Percentiles rank a stretch among this genome's conserved stretches.
Conservation (phyloP, 2,888 invertebrate species). For the Brachypalpus laphriformis region DNA sequence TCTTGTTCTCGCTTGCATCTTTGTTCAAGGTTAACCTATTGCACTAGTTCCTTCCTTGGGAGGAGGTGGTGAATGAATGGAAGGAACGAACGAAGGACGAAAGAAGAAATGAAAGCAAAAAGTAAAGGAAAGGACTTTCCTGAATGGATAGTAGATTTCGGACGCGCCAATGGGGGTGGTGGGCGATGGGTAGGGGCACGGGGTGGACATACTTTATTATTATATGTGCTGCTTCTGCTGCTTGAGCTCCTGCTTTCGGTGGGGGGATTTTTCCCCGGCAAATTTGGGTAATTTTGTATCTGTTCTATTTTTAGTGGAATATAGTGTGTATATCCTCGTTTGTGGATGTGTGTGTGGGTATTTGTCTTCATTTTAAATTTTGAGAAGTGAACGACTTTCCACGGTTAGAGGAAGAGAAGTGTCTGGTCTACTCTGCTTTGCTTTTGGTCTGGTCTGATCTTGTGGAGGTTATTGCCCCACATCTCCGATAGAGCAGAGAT, state of each 20-base stretch:
- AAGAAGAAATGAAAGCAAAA: constrained; percentile 68
- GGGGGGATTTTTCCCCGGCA: constrained; percentile 53
- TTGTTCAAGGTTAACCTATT: constrained; percentile 74
- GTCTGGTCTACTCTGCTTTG: constrained; percentile 46
- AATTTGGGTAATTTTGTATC: constrained; percentile 72
- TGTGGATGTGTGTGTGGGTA: constrained; percentile 13
- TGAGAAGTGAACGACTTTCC: constrained; percentile 69
- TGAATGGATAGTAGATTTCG: constrained; percentile 70
- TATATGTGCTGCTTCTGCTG: constrained; percentile 52
- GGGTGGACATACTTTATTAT: constrained; percentile 74
- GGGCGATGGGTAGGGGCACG: constrained; percentile 31
- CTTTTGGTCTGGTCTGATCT: constrained; percentile 36
- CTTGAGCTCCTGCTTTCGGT: not conserved
- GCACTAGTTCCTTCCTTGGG: constrained; percentile 73
- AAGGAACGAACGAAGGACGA: constrained; percentile 70
- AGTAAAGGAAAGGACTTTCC: constrained; percentile 64
- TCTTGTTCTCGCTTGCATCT: constrained; percentile 73
- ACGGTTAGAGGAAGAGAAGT: constrained; percentile 37
- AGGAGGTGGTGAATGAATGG: constrained; percentile 57
- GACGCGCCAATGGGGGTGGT: constrained; percentile 58
- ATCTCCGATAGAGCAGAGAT: constrained; percentile 31
- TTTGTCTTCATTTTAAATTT: constrained; percentile 70
- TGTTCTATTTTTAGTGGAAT: constrained; percentile 70
- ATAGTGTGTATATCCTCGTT: not conserved
- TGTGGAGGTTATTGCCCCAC: constrained; percentile 62